phyloP scores from a whole-genome alignment of 2,888 invertebrate genomes.

The Drosophila stalkeri region DNA sequence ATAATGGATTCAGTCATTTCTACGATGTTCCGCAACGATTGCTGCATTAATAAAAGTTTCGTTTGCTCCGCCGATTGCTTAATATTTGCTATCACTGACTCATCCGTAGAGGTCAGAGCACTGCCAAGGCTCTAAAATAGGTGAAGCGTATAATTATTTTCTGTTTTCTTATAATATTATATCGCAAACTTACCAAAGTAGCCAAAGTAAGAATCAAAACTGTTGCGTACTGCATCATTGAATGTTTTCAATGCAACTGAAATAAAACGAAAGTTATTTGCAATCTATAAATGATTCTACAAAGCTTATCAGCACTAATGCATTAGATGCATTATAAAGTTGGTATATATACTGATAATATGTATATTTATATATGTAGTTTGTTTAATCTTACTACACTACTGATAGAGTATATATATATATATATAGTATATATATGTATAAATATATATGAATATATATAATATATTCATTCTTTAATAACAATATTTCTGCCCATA shows the following conservation, averaged over 20 bases:
- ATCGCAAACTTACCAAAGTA: constrained; percentile 2
- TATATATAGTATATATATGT: too few relatives aligned
- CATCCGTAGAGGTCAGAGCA: constrained; percentile 1
- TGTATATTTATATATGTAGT: background rate
- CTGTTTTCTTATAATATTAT: background rate
- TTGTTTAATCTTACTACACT: background rate
- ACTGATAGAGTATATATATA: too few relatives aligned
- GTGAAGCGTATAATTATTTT: too few relatives aligned
- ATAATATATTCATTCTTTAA: too few relatives aligned
- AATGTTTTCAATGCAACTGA: constrained; percentile 10
- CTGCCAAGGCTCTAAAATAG: constrained; percentile 16
- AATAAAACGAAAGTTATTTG: background rate
- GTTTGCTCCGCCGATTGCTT: background rate
- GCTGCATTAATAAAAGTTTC: background rate
- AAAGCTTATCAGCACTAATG: constrained; percentile 7
- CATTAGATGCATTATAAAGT: background rate
- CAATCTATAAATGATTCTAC: constrained; percentile 8
- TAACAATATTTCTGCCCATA: background rate
- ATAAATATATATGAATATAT: too few relatives aligned
- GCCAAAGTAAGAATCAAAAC: background rate
- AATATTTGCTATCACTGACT: constrained; percentile 12
- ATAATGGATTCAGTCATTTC: background rate
- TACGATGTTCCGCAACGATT: background rate
- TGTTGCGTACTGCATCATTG: constrained; percentile 17
- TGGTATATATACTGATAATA: background rate